These are phyloP conservation scores for Stenotaenia linearis DNA, from an alignment of 2,888 invertebrate genomes.

Conservation along the genomic window DNA sequence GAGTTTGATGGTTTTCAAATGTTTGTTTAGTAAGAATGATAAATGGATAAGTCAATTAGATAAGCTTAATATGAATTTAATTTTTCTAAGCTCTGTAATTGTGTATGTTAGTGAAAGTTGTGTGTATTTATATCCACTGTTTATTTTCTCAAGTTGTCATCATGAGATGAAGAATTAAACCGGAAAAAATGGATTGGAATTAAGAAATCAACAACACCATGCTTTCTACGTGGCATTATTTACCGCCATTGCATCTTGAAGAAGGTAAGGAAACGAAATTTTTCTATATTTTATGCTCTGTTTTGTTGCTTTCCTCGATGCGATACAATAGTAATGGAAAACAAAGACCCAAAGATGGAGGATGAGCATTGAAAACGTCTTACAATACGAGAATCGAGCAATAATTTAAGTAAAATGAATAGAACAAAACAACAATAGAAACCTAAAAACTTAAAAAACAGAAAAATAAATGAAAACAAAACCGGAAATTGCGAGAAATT, in stretches of 20 bases:
- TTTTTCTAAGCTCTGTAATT: background rate
- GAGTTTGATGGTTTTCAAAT: background rate
- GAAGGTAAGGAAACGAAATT: background rate
- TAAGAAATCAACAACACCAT: background rate
- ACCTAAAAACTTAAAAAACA: background rate
- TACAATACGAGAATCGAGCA: background rate
- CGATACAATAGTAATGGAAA: background rate
- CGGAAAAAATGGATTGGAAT: conserved; percentile 7
- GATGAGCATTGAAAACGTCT: background rate
- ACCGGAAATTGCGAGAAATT: background rate
- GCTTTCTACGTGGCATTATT: background rate
- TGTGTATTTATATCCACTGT: conserved; percentile 13
- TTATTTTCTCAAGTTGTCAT: conserved; percentile 6
- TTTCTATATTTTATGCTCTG: background rate
- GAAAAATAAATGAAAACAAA: background rate
- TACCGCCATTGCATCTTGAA: background rate
- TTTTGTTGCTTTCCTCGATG: background rate
- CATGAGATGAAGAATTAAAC: conserved; percentile 19
- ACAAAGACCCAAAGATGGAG: background rate
- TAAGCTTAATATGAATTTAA: background rate
- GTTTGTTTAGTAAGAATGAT: background rate
- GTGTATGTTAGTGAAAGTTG: background rate
- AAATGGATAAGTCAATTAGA: background rate
- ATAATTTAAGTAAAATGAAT: background rate
- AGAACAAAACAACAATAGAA: background rate